These are phyloP conservation scores for Ciona savignyi DNA, from an alignment of 23 tunicate genomes.

Conservation along the genomic window DNA sequence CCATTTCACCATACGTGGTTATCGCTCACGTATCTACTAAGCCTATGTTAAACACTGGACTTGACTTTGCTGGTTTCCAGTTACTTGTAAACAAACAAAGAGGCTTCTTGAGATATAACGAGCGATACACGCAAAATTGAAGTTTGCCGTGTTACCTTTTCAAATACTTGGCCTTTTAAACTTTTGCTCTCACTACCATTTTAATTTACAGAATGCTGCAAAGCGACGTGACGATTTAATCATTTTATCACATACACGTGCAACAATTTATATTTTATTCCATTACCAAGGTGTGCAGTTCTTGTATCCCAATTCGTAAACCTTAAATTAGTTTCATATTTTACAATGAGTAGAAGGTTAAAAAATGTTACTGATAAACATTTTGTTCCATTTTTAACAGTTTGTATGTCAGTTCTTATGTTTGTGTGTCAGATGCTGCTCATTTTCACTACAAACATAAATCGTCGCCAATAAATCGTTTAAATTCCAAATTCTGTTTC, in stretches of 20 bases:
- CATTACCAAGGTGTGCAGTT: no score
- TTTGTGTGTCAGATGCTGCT: no score
- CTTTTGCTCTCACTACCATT: not conserved
- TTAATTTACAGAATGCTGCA: not conserved
- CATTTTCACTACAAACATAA: no score
- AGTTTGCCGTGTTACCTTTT: not conserved
- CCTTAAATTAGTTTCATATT: no score
- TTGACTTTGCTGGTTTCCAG: not conserved
- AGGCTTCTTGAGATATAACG: not conserved
- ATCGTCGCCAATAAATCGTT: no score
- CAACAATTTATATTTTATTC: no score
- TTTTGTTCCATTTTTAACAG: no score
- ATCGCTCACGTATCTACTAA: not conserved
- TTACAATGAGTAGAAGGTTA: not conserved
- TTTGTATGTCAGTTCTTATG: no score
- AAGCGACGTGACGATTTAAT: not conserved
- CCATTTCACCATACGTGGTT: not conserved
- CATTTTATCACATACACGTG: not conserved
- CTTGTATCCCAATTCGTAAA: no score
- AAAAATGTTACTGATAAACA: no score
- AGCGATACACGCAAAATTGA: not conserved
- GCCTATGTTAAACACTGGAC: not conserved
- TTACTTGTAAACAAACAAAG: not conserved
- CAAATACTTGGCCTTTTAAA: not conserved
- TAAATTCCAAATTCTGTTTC: no score